A percentile compares a stretch with the other conserved stretches of the same genome.
Evolutionary conservation across 2,888 invertebrate species (phyloP).

Genomic region (Tubulanus polymorphus): DNA sequence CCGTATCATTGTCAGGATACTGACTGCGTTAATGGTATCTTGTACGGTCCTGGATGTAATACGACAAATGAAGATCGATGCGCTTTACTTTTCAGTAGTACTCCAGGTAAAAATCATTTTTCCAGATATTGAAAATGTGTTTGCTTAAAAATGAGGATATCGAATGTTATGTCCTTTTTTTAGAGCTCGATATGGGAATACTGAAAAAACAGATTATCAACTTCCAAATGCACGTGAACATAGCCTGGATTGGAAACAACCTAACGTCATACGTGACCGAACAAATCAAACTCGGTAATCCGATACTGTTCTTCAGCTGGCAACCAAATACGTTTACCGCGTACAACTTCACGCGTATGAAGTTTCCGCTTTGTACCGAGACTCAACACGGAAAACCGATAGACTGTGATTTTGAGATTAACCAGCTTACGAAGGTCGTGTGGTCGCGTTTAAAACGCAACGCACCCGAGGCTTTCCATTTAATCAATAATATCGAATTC

Average conservation of each 20-base stretch:
- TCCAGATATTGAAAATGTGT: slow-evolving; percentile 38
- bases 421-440: slow-evolving; percentile 66
- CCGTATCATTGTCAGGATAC: slow-evolving; percentile 53
- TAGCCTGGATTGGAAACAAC: slow-evolving; percentile 67
- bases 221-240: slow-evolving; percentile 62
- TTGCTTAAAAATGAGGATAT: slow-evolving; percentile 20
- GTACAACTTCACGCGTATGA: slow-evolving; percentile 58
- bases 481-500: slow-evolving; percentile 54
- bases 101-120: slow-evolving; percentile 48
- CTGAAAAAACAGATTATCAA: slow-evolving; percentile 59
- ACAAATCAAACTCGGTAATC: slow-evolving; percentile 38
- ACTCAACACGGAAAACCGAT: slow-evolving; percentile 25
- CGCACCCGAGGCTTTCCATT: slow-evolving; percentile 54
- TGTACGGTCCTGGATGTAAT: slow-evolving; percentile 44
- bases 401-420: slow-evolving; percentile 67
- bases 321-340: slow-evolving; percentile 59
- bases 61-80: slow-evolving; percentile 39
- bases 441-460: slow-evolving; percentile 60
- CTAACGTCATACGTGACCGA: slow-evolving; percentile 53
- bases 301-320: slow-evolving; percentile 65
- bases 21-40: slow-evolving; percentile 60
- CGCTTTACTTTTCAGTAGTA: slow-evolving; percentile 55
- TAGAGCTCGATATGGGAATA: slow-evolving; percentile 18
- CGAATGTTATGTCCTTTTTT: slow-evolving; percentile 1
- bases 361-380: slow-evolving; percentile 63